Evolutionary conservation across 64 coral and sea anemone genomes (phyloP).

Genomic region (Acropora tenuis): DNA sequence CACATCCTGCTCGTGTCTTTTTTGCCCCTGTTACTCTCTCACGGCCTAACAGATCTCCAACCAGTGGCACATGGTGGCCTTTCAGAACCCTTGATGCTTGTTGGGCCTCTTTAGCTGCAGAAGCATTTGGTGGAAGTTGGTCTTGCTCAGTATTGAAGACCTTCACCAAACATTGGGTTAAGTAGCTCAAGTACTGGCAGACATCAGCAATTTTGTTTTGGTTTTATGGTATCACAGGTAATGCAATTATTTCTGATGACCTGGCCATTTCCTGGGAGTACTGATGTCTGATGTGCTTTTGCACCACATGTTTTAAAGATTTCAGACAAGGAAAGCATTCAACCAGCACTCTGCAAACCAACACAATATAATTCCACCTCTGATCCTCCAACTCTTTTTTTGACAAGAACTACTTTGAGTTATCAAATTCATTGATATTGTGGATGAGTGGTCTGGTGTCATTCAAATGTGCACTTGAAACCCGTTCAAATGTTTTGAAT

Average conservation of each 20-base stretch:
- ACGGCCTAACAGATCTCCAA: slow-evolving; percentile 1
- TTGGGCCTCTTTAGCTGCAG: background rate
- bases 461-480: background rate
- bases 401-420: background rate
- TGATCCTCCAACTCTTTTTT: background rate
- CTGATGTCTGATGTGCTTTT: background rate
- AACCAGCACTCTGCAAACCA: background rate
- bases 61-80: background rate
- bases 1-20: slow-evolving; percentile 33
- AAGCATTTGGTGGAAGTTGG: background rate
- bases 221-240: slow-evolving; percentile 60
- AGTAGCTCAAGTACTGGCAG: background rate
- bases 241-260: slow-evolving; percentile 43
- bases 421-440: background rate
- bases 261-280: background rate
- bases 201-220: slow-evolving; percentile 12
- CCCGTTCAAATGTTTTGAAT: slow-evolving; percentile 45
- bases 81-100: background rate
- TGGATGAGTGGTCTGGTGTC: background rate
- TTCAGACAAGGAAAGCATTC: background rate
- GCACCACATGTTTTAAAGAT: background rate
- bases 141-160: background rate
- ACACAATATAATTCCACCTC: background rate
- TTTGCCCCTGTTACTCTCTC: slow-evolving; percentile 55
- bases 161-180: background rate